Base-by-base conservation (phyloP, 2,113 vertebrate genomes). In the Engraulis encrasicolus region DNA sequence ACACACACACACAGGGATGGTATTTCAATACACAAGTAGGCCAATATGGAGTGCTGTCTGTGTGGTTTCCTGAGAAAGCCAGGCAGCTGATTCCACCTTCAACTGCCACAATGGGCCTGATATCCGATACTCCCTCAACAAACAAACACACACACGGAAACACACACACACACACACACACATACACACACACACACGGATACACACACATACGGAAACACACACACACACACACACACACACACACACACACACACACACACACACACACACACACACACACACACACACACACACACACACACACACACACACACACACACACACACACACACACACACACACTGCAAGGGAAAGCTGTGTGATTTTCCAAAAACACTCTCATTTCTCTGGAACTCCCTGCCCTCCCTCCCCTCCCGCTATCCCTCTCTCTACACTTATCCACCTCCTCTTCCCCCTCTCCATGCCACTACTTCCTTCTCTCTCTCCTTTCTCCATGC, bases 51-150 rank as follows among this genome's bases (percentile, higher is more conserved):
- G 71, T n/a, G n/a, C 82, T 82, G 85, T 92, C 89, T 90, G 81
- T 91, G 90, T 90, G 91, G 90, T 93, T 93, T 94, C 90, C 91
- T 92, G 91, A 89, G 80, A 84, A 90, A 91, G 89, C 78, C 31
- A 86, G 89, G 85, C 84, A 87, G 85, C 79, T 85, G 89, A 93
- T 91, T 91, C 89, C 89, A 92, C 88, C 88, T 87, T 91, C 78
- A 87, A 82, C 87, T 85, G 87, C 87, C 88, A 88, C 87, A 91
- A 86, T 88, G 87, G 83, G 82, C 87, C 77, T 84, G 90, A 92
- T 81, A 92, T 86, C 78, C 83, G 89, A 93, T 89, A 92, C 88
- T 52, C 37, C 18, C 61, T n/a, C n/a, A n/a, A n/a, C n/a, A n/a
- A n/a, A n/a, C n/a, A n/a, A n/a, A n/a, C n/a, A n/a, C n/a, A n/a